Base-by-base conservation (phyloP, 2,797 vertebrate genomes). In the Hypotaenidia philippensis region DNA sequence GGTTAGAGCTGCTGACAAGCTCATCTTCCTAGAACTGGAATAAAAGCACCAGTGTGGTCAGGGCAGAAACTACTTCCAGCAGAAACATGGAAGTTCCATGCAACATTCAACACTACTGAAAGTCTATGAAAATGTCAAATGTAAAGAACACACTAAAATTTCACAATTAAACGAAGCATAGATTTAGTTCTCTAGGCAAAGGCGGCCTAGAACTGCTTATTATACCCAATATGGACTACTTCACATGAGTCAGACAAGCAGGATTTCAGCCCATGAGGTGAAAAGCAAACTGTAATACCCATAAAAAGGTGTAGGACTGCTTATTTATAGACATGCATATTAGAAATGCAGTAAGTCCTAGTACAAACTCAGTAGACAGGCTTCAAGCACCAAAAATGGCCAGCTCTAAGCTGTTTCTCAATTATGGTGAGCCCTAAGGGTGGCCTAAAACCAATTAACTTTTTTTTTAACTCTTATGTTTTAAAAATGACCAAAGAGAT, bases 401-500 rank as follows among this genome's bases (percentile, higher is more conserved):
- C 26, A 60, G 13, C 16, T 81, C 52, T 55, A n/a, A 36, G 55
- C 87, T 91, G 38, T 88, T 90, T 83, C 77, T 94, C 76, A 93
- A 56, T 95, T 91, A 95, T 68, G 77, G 81, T 5, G 4, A 95
- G 76, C 61, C 68, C 77, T 91, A 89, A 95, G 94, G 89, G 95
- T 6, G 1, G 68, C 47, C 65, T 83, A 93, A 79, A 95, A 60
- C 74, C 74, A 94, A 92, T 92, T 93, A 94, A 71, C n/a, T 49
- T 65, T 16, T 80, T 82, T 47, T 31, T 9, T 18, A 31, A 36
- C 17, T 27, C n/a, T 80, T 91, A 85, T 89, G 34, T 72, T 90
- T 89, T 75, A 84, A 94, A 95, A 90, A 93, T 94, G 63, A 90
- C 92, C 72, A 82, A 74, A 89, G 83, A 96, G 45, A 78, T 91